Base-by-base conservation (phyloP, 2,797 vertebrate genomes). In the Oryzias sinensis region DNA sequence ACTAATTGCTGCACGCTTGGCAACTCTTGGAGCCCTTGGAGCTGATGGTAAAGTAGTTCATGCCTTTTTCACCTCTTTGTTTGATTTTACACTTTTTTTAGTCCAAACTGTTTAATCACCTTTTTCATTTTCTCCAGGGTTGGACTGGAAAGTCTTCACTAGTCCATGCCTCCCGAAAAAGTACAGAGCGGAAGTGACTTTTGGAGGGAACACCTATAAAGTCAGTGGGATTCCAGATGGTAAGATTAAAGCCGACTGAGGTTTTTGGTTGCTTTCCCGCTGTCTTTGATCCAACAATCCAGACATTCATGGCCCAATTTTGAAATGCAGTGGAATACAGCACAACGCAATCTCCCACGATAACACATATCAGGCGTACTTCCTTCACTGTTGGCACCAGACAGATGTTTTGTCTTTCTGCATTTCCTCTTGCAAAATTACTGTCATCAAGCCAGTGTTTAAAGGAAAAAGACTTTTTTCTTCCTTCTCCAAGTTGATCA, bases 161-260 rank as follows among this genome's bases (percentile, higher is more conserved):
- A 99, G 97, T 79, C 95, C 96, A 55, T 99, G 97, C 84, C 91
- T 99, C 62, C 96, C 96, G 0, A 96, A 93, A 84, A 93, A 93
- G 68, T 84, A 95, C 85, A 94, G 93, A 77, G 96, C 95, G 74
- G 94, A 98, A 43, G 95, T 93, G 93, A 92, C 92, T 69, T 98
- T 98, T 14, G 94, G 93, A 72, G 96, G 95, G 72, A 85, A 92
- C 77, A 97, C 93, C 83, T 99, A 99, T 82, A 90, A 83, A 84
- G 94, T 98, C 80, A 95, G 95, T 77, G 97, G 97, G 65, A 95
- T 93, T 80, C 93, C 90, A 87, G 94, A 96, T 87, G 97, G 97
- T 97, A 87, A 93, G 84, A 74, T 81, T 69, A 83, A 80, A 80
- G 77, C 59, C 27, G 33, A 14, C 56, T 79, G 80, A 72, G 77